phyloP scores from a whole-genome alignment of 2,113 vertebrate genomes.

The Seriola dumerili region DNA sequence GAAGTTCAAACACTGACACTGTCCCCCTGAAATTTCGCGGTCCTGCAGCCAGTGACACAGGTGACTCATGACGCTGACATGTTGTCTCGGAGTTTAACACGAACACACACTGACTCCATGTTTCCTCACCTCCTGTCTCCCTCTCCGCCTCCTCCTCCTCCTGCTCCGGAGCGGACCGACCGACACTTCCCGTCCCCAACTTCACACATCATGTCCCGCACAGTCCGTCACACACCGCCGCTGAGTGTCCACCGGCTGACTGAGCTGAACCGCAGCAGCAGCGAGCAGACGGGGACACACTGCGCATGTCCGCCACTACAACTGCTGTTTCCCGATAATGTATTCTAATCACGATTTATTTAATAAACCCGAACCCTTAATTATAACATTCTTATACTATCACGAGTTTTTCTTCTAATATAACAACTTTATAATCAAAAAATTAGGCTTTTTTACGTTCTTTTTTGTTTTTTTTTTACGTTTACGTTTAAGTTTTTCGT shows the following conservation, averaged over 20 bases:
- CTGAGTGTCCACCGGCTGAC: background rate
- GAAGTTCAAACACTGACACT: too few species aligned
- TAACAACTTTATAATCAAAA: too few species aligned
- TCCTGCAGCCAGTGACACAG: too few species aligned
- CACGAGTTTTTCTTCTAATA: too few species aligned
- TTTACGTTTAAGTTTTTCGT: too few species aligned
- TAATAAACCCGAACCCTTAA: too few species aligned
- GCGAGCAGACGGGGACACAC: constrained; percentile 2
- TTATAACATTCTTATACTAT: too few species aligned
- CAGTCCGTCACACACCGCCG: background rate
- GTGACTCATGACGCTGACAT: background rate
- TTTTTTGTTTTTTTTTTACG: too few species aligned
- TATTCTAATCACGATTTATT: too few species aligned
- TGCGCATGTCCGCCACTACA: constrained; percentile 48
- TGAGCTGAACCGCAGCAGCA: background rate
- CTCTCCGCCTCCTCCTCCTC: background rate
- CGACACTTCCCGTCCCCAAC: background rate
- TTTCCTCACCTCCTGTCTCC: constrained; percentile 39
- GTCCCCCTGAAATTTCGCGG: too few species aligned
- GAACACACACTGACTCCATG: background rate
- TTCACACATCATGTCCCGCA: constrained; percentile 47
- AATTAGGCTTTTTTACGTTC: too few species aligned
- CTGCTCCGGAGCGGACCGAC: background rate
- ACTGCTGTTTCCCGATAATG: accelerated
- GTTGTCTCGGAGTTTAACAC: background rate